These are phyloP conservation scores for Matsumyia berberina DNA, from an alignment of 2,888 invertebrate species.

Conservation along the genomic window DNA sequence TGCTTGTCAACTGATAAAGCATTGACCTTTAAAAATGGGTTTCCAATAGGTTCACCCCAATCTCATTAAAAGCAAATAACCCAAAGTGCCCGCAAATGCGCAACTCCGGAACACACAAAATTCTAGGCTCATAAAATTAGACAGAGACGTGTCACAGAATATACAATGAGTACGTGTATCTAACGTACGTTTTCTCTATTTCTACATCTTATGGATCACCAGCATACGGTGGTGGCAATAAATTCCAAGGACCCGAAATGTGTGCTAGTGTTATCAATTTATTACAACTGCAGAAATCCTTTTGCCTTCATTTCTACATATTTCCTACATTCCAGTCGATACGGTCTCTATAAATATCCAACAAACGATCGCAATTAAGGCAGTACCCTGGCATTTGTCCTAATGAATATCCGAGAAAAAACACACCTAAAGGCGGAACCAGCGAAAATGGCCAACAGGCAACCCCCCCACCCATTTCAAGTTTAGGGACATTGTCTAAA, in stretches of 20 bases:
- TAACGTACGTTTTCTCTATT: constrained; percentile 56
- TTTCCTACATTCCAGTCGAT: constrained; percentile 22
- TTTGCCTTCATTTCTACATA: constrained; percentile 40
- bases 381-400: constrained; percentile 51
- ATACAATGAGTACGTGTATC: constrained; percentile 70
- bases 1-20: constrained; percentile 9
- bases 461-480: constrained; percentile 40
- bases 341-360: constrained; percentile 60
- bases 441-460: constrained; percentile 41
- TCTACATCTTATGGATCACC: constrained; percentile 31
- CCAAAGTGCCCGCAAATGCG: constrained; percentile 53
- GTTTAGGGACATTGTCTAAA: constrained; percentile 46
- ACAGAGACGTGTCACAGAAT: constrained; percentile 69
- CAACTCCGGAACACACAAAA: constrained; percentile 44
- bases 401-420: constrained; percentile 64
- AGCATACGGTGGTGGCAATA: constrained; percentile 44
- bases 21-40: constrained; percentile 28
- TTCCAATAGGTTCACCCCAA: constrained; percentile 31
- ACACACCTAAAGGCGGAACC: constrained; percentile 24
- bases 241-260: constrained; percentile 67
- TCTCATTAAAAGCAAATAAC: constrained; percentile 54
- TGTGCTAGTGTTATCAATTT: constrained; percentile 69
- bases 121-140: constrained; percentile 64
- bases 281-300: constrained; percentile 74
- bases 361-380: constrained; percentile 71